Evolutionary conservation across 2,797 vertebrate species (phyloP).

Genomic region (Sebastes diaconus): DNA sequence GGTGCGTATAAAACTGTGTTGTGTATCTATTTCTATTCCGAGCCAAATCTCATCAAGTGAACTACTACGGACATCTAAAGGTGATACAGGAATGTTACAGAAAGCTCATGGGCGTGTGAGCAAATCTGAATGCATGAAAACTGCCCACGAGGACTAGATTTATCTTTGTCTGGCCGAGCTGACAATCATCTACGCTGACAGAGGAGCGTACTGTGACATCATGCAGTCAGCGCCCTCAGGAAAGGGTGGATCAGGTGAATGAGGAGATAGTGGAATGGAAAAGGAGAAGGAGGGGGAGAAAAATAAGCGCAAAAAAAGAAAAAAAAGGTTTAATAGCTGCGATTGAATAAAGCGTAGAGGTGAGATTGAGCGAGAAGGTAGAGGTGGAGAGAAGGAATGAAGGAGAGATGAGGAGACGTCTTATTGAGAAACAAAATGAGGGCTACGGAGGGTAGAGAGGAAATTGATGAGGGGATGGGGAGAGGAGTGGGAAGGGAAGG

Average conservation of each 20-base stretch:
- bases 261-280: constrained; percentile 32
- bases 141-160: constrained; percentile 48
- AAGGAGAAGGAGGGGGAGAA: constrained; percentile 1
- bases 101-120: neutral
- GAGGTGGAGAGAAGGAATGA: constrained; percentile 17
- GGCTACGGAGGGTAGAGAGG: constrained; percentile 21
- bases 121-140: constrained; percentile 21
- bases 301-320: neutral
- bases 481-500: constrained; percentile 26
- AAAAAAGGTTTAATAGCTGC: constrained; percentile 30
- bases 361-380: neutral
- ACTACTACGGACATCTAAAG: neutral
- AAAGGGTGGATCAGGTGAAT: constrained; percentile 49
- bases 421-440: constrained; percentile 32
- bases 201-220: constrained; percentile 60
- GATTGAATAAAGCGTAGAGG: constrained; percentile 40
- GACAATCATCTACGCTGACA: constrained; percentile 67
- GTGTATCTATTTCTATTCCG: neutral
- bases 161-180: constrained; percentile 47
- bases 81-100: neutral
- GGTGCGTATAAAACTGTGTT: neutral
- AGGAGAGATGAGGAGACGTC: constrained; percentile 29
- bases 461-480: constrained; percentile 38
- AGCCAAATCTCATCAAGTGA: neutral
- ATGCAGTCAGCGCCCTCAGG: constrained; percentile 62